Evolutionary conservation across 30 jellyfish, hydroid and myxozoan species (phyloP).

Genomic region (Haliclystus octoradiatus): DNA sequence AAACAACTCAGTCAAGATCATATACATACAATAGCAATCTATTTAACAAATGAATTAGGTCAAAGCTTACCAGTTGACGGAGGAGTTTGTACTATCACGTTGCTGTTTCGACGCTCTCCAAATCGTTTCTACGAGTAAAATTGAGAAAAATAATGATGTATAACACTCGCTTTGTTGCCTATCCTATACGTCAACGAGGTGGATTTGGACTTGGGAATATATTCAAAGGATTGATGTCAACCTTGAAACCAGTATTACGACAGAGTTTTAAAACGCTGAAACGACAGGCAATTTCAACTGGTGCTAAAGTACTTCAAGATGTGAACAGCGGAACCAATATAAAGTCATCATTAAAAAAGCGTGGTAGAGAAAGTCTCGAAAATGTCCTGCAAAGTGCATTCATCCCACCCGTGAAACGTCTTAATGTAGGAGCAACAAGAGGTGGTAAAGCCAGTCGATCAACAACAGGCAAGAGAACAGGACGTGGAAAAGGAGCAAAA

Average conservation of each 20-base stretch:
- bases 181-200: too few species aligned
- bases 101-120: conserved; percentile 5
- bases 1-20: conserved; percentile 5
- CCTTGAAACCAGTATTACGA: conserved; percentile 2
- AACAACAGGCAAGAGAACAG: background rate
- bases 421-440: background rate
- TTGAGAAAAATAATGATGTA: background rate
- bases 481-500: background rate
- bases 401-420: background rate
- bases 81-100: conserved; percentile 9
- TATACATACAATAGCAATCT: conserved; percentile 13
- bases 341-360: conserved; percentile 1
- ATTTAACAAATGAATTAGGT: conserved; percentile 19
- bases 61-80: conserved; percentile 14
- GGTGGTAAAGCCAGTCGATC: background rate
- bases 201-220: conserved; percentile 24
- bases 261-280: conserved; percentile 12
- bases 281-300: conserved; percentile 13
- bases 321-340: background rate
- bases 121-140: background rate
- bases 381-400: background rate
- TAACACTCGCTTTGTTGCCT: background rate
- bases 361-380: background rate
- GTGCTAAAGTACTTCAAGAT: background rate
- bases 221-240: conserved; percentile 3